Evolutionary conservation across 2,113 vertebrate species (phyloP).

Genomic region (Pseudois nayaur): DNA sequence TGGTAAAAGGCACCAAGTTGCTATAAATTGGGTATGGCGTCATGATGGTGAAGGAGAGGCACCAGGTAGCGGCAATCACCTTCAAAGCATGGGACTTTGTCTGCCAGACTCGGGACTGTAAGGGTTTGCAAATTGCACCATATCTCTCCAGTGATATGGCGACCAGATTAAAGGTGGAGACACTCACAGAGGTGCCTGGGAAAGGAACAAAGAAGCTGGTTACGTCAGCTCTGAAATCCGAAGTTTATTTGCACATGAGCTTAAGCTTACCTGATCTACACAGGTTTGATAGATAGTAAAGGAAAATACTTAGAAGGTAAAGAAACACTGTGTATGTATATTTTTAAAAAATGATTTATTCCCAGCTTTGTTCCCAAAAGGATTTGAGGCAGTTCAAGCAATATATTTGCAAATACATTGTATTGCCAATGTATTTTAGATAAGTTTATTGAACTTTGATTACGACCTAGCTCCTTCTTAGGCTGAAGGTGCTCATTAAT

Average conservation of each 20-base stretch:
- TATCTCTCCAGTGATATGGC: slow-evolving; percentile 98
- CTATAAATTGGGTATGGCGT: slow-evolving; percentile 95
- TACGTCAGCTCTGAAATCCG: not conserved
- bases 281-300: not conserved
- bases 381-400: not conserved
- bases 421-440: not conserved
- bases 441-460: slow-evolving; percentile 41
- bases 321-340: not conserved
- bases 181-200: slow-evolving; percentile 93
- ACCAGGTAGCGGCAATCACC: slow-evolving; percentile 95
- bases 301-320: not conserved
- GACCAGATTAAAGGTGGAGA: slow-evolving; percentile 97
- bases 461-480: not conserved
- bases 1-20: slow-evolving; percentile 91
- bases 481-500: slow-evolving; percentile 40
- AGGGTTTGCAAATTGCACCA: slow-evolving; percentile 95
- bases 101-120: slow-evolving; percentile 95
- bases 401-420: not conserved
- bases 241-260: not conserved
- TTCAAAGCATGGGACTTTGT: slow-evolving; percentile 96
- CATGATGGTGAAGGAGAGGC: slow-evolving; percentile 92
- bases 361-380: not conserved
- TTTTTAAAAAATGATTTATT: not conserved
- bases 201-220: not conserved
- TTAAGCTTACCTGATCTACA: not conserved